These are phyloP conservation scores for Eristalis intricaria DNA, from an alignment of 2,888 invertebrate species.

Conservation along the genomic window DNA sequence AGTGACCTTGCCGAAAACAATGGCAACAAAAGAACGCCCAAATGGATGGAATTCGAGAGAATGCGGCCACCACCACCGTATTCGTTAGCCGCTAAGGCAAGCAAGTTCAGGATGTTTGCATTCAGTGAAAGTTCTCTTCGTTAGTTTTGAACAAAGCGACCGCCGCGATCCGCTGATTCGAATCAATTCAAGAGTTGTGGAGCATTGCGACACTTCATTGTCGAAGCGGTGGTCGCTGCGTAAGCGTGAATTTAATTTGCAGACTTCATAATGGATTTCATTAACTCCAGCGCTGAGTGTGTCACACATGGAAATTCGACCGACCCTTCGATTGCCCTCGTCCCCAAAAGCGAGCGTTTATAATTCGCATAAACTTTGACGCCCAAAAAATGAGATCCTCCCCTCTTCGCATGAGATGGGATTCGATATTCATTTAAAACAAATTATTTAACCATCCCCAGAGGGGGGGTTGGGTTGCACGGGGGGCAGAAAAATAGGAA, in stretches of 20 bases:
- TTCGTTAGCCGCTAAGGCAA: neutral
- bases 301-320: neutral
- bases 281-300: neutral
- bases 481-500: slow-evolving; percentile 1
- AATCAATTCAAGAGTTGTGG: slow-evolving; percentile 6
- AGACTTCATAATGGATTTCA: slow-evolving; percentile 18
- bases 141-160: neutral
- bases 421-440: neutral
- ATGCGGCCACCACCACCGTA: neutral
- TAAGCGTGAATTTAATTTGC: slow-evolving; percentile 30
- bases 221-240: neutral
- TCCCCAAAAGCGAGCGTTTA: neutral
- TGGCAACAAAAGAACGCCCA: neutral
- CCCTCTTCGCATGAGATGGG: neutral
- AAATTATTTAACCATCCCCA: neutral
- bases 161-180: neutral
- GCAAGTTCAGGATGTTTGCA: neutral
- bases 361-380: neutral
- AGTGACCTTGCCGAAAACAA: slow-evolving; percentile 26
- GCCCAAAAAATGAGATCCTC: neutral
- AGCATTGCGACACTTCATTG: slow-evolving; percentile 3
- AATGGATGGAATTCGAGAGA: neutral
- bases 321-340: neutral
- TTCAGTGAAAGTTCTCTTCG: slow-evolving; percentile 1
- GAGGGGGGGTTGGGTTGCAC: neutral